Percentiles rank a stretch among this genome's conserved stretches.
Evolutionary conservation across 1,140 invertebrate genomes (phyloP).

Genomic region (Nautilus pompilius): DNA sequence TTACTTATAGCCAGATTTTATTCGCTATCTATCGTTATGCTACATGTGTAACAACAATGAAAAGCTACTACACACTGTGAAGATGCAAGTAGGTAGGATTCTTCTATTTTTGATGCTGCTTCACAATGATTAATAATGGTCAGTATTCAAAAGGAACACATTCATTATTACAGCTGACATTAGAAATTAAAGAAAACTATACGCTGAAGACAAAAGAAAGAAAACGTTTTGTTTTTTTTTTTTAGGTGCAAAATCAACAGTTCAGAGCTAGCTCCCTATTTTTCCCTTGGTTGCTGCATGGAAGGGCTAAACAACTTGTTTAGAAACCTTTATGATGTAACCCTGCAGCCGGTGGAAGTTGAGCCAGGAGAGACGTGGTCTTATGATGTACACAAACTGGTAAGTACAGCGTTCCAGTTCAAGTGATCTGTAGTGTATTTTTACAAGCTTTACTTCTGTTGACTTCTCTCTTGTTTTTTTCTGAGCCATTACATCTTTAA

Average conservation of each 20-base stretch:
- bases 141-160: too few species aligned
- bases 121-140: too few species aligned
- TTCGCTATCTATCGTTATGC: too few species aligned
- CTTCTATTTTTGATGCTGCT: neutral
- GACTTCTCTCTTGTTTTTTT: neutral
- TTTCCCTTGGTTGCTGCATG: conserved; percentile 93
- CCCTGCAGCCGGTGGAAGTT: conserved; percentile 68
- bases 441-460: neutral
- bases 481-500: neutral
- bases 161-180: too few species aligned
- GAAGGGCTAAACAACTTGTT: conserved; percentile 88
- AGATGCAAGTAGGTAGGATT: neutral
- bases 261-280: conserved; percentile 62
- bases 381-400: conserved; percentile 82
- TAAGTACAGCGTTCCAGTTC: conserved; percentile 21
- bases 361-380: conserved; percentile 80
- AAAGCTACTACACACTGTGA: conserved; percentile 3
- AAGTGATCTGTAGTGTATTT: neutral
- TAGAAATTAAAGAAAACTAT: too few species aligned
- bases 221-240: conserved; percentile 4
- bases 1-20: too few species aligned
- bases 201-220: too few species aligned
- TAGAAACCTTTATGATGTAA: conserved; percentile 70
- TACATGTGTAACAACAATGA: too few species aligned
- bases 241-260: conserved; percentile 20